phyloP scores from a whole-genome alignment of 2,797 vertebrate genomes.

The Gymnothorax reevesii region DNA sequence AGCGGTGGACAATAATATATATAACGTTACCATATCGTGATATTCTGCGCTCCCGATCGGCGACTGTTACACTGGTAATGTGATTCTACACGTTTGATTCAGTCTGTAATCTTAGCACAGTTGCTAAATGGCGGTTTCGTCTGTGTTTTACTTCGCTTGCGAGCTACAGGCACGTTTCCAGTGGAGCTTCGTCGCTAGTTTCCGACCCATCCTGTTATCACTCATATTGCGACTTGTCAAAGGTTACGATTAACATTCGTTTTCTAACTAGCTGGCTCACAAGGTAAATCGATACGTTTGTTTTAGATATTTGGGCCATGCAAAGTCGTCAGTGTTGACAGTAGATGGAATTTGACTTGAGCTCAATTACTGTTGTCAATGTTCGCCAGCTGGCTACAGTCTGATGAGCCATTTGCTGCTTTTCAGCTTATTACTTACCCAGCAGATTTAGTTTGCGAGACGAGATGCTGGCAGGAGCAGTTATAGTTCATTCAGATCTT shows the following conservation, averaged over 20 bases:
- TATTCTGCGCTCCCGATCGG: not conserved
- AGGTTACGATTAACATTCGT: too few species aligned
- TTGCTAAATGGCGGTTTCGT: not conserved
- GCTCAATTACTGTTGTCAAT: not conserved
- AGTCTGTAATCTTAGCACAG: not conserved
- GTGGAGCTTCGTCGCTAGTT: not conserved
- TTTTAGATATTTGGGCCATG: not conserved
- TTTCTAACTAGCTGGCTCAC: too few species aligned
- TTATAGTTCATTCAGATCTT: not conserved
- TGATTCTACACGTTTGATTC: not conserved
- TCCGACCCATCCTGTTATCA: not conserved
- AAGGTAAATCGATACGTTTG: too few species aligned
- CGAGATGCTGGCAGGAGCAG: too few species aligned
- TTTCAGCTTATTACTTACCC: not conserved
- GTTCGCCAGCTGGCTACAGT: not conserved
- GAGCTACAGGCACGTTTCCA: not conserved
- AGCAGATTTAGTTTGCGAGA: not conserved
- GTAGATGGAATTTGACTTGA: not conserved
- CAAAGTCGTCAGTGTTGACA: not conserved
- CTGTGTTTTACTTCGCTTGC: not conserved
- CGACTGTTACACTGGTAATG: constrained; percentile 11
- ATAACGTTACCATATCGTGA: not conserved
- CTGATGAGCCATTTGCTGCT: not conserved
- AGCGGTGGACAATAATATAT: not conserved
- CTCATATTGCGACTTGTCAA: not conserved